Conservation (phyloP, 2,888 invertebrate genomes). For the Melanophora roralis region DNA sequence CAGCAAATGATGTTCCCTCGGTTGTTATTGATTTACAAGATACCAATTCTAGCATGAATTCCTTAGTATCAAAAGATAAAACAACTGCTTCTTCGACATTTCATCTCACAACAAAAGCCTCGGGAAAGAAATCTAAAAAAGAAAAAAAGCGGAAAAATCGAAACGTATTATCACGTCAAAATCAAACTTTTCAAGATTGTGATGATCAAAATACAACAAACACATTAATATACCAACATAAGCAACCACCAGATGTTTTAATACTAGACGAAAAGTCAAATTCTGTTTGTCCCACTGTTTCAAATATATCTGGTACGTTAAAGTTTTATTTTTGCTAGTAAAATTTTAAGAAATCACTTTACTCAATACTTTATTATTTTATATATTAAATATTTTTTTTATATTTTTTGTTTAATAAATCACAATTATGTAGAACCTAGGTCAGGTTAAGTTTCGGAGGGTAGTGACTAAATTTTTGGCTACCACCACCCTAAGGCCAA, state of each 20-base stretch:
- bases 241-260: background rate
- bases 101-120: constrained; percentile 5
- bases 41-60: constrained; percentile 72
- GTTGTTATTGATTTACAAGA: constrained; percentile 73
- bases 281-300: constrained; percentile 41
- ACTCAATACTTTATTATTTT: no score
- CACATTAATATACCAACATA: constrained; percentile 12
- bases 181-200: constrained; percentile 62
- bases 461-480: no score
- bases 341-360: no score
- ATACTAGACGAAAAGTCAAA: constrained; percentile 46
- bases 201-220: constrained; percentile 39
- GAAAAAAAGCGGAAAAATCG: constrained; percentile 68
- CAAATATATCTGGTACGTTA: constrained; percentile 50
- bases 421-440: no score
- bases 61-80: constrained; percentile 57
- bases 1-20: constrained; percentile 60
- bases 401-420: no score
- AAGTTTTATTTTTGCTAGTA: no score
- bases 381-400: no score
- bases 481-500: no score
- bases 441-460: no score
- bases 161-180: constrained; percentile 28
- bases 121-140: constrained; percentile 65
- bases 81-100: constrained; percentile 28